phyloP scores from a whole-genome alignment of 2,797 vertebrate species.

The Taeniopygia guttata region DNA sequence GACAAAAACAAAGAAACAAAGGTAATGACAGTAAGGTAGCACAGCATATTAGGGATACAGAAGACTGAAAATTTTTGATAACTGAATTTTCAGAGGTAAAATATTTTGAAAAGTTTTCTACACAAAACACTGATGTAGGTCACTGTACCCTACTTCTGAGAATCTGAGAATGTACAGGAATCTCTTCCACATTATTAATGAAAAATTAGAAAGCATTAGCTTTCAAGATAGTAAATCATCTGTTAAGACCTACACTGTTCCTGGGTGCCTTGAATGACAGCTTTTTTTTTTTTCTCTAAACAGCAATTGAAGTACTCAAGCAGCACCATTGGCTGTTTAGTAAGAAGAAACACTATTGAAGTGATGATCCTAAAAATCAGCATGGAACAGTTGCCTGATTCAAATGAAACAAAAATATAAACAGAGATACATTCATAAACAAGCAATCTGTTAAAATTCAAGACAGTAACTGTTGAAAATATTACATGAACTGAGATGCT shows the following conservation, averaged over 20 bases:
- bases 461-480: not conserved
- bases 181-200: not conserved
- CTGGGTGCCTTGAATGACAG: not conserved
- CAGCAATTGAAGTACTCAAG: not conserved
- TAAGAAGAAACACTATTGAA: not conserved
- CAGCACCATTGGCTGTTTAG: not conserved
- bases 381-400: not conserved
- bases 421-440: not conserved
- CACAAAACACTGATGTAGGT: not conserved
- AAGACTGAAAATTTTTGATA: not conserved
- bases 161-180: not conserved
- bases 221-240: not conserved
- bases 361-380: not conserved
- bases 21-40: not conserved
- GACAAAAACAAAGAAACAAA: not conserved
- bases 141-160: not conserved
- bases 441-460: not conserved
- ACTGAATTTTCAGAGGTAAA: not conserved
- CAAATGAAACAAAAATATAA: not conserved
- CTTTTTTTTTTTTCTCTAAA: not conserved
- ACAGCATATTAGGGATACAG: not conserved
- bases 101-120: not conserved
- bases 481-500: not conserved
- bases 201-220: not conserved
- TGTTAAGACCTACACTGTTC: not conserved